A percentile compares a stretch with the other conserved stretches of the same genome.
phyloP scores from a whole-genome alignment of 2,797 vertebrate genomes.

The Chaenodraco wilsoni region DNA sequence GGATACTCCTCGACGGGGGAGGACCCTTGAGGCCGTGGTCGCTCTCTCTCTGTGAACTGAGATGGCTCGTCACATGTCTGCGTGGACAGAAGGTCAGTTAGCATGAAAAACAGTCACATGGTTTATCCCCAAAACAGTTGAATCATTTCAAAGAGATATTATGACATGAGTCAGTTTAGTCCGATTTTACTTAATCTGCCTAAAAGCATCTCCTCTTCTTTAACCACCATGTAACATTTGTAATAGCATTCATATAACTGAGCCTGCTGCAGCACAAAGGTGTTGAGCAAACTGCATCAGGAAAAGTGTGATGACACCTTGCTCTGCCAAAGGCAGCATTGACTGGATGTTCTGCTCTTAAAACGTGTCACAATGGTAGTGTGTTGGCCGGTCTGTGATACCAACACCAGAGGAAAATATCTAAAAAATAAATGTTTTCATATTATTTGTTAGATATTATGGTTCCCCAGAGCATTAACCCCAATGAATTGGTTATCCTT shows the following conservation, averaged over 20 bases:
- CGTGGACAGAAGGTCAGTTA: constrained; percentile 33
- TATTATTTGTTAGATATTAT: constrained; percentile 9
- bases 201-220: constrained; percentile 4
- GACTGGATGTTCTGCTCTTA: constrained; percentile 13
- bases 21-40: constrained; percentile 96
- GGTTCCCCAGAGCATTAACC: constrained; percentile 7
- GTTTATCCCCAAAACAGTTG: neutral
- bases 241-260: constrained; percentile 3
- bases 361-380: constrained; percentile 31
- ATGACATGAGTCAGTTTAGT: neutral
- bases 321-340: constrained; percentile 33
- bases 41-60: constrained; percentile 85
- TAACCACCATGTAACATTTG: constrained; percentile 5
- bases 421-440: constrained; percentile 1
- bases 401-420: constrained; percentile 17
- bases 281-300: constrained; percentile 27
- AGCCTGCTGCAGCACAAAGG: constrained; percentile 1
- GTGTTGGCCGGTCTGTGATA: constrained; percentile 8
- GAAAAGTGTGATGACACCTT: constrained; percentile 40
- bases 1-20: constrained; percentile 94
- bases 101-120: neutral
- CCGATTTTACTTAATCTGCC: neutral
- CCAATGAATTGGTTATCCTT: neutral
- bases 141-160: constrained; percentile 1
- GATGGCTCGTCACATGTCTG: constrained; percentile 88